Evolutionary conservation across 1,140 invertebrate genomes (phyloP).

Genomic region (Drosophila carrolli): DNA sequence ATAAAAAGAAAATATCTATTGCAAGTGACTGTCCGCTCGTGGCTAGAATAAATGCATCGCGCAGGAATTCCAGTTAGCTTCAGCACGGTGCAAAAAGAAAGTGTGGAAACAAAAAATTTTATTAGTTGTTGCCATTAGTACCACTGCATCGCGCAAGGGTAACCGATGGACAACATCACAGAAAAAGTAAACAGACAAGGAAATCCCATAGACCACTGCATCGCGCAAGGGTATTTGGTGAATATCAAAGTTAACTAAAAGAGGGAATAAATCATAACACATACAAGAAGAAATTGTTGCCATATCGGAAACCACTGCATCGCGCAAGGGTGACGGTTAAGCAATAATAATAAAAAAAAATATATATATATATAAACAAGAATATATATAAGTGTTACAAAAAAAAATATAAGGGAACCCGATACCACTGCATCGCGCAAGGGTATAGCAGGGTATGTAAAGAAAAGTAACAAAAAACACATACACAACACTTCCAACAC

Average conservation of each 20-base stretch:
- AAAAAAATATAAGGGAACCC: not conserved
- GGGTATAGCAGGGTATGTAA: not conserved
- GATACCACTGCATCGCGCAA: constrained; percentile 13
- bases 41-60: constrained; percentile 7
- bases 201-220: too few species aligned
- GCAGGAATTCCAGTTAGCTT: constrained; percentile 8
- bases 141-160: too few species aligned
- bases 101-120: not conserved
- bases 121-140: too few species aligned
- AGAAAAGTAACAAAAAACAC: not conserved
- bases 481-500: constrained; percentile 2
- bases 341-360: constrained; percentile 1
- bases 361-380: too few species aligned
- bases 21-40: constrained; percentile 7
- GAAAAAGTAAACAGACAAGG: not conserved
- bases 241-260: too few species aligned
- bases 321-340: constrained; percentile 8
- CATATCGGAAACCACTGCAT: constrained; percentile 1
- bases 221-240: too few species aligned
- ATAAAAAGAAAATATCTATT: constrained; percentile 3
- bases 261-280: too few species aligned
- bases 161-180: too few species aligned
- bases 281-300: too few species aligned
- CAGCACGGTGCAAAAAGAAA: not conserved
- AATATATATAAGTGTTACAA: too few species aligned